These are phyloP conservation scores for Stenodema calcarata DNA, from an alignment of 2,888 invertebrate species.

Conservation along the genomic window DNA sequence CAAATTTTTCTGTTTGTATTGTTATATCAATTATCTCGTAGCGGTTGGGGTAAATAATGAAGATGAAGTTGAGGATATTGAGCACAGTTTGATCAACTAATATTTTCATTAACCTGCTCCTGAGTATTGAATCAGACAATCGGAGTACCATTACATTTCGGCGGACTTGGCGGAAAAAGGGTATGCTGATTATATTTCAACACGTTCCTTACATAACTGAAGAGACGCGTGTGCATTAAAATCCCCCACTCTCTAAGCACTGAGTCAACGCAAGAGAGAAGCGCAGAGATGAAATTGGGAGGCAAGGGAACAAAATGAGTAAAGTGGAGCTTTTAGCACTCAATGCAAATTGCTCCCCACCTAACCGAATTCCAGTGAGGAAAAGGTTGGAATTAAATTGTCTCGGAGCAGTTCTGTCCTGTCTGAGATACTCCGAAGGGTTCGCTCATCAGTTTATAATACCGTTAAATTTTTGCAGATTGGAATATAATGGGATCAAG, in stretches of 20 bases:
- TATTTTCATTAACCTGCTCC: too few species aligned
- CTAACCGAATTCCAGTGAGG: constrained; percentile 23
- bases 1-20: too few species aligned
- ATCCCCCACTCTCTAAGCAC: neutral
- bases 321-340: constrained; percentile 26
- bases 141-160: too few species aligned
- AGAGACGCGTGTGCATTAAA: neutral
- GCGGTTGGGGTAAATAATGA: too few species aligned
- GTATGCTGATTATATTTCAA: too few species aligned
- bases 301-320: neutral
- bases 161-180: too few species aligned
- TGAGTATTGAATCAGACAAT: too few species aligned
- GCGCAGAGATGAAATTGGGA: neutral
- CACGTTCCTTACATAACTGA: neutral
- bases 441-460: neutral
- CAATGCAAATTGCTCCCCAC: constrained; percentile 32
- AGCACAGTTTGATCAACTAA: too few species aligned
- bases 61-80: too few species aligned
- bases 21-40: too few species aligned
- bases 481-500: neutral
- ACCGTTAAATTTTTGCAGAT: neutral
- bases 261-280: neutral
- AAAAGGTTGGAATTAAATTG: constrained; percentile 27
- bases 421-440: neutral
- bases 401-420: neutral